phyloP scores from a whole-genome alignment of 2,113 vertebrate species.

The Cololabis saira region DNA sequence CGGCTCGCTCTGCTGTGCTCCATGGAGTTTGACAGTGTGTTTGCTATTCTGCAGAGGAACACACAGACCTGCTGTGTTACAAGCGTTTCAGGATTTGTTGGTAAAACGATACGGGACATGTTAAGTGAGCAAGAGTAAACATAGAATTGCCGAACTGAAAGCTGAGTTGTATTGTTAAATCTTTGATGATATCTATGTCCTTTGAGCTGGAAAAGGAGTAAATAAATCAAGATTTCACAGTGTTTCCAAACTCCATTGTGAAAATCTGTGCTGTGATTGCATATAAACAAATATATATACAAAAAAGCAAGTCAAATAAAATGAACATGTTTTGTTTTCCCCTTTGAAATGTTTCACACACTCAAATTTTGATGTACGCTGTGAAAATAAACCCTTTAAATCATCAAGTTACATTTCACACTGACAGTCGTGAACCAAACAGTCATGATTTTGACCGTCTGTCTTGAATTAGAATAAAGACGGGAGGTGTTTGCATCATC shows the following conservation, averaged over 20 bases:
- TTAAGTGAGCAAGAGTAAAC: slow-evolving; percentile 13
- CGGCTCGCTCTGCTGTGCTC: slow-evolving; percentile 15
- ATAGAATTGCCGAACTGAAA: neutral
- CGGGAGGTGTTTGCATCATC: too few species aligned
- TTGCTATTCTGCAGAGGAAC: slow-evolving; percentile 40
- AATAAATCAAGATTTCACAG: neutral
- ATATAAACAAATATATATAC: neutral
- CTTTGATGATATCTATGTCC: neutral
- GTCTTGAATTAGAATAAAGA: slow-evolving; percentile 11
- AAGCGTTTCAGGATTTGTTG: slow-evolving; percentile 31
- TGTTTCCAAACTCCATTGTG: too few species aligned
- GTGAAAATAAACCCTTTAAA: slow-evolving; percentile 30
- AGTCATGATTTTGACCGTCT: slow-evolving; percentile 22
- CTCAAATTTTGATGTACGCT: slow-evolving; percentile 19
- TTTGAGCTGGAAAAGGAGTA: slow-evolving; percentile 1
- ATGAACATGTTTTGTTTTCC: slow-evolving; percentile 9
- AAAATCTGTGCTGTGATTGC: neutral
- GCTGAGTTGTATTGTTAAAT: slow-evolving; percentile 23
- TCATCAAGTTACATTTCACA: slow-evolving; percentile 25
- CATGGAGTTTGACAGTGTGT: slow-evolving; percentile 63
- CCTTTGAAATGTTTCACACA: slow-evolving; percentile 1
- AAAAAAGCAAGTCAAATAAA: too few species aligned
- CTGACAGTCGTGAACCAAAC: slow-evolving; percentile 31
- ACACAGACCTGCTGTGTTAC: slow-evolving; percentile 44
- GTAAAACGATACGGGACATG: slow-evolving; percentile 47